These are phyloP conservation scores for Danionella dracula DNA, from an alignment of 2,797 vertebrate species.

Conservation along the genomic window DNA sequence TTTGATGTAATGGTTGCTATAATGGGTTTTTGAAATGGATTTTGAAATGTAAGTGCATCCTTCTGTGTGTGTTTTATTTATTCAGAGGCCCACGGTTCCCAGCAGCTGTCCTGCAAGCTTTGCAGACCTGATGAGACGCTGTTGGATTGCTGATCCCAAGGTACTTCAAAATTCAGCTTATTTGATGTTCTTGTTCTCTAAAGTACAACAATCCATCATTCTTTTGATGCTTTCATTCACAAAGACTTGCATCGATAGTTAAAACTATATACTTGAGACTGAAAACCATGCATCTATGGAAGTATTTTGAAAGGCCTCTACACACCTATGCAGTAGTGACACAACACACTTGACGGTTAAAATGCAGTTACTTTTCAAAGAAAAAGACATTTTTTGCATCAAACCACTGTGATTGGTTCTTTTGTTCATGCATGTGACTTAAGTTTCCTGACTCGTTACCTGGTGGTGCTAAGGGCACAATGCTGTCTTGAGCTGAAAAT, in stretches of 20 bases:
- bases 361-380: too few species aligned
- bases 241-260: background rate
- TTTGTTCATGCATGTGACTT: too few species aligned
- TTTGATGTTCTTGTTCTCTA: background rate
- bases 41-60: constrained; percentile 3
- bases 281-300: too few species aligned
- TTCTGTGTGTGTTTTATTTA: constrained; percentile 8
- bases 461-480: too few species aligned
- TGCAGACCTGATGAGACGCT: constrained; percentile 90
- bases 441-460: too few species aligned
- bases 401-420: too few species aligned
- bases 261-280: too few species aligned
- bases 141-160: constrained; percentile 94
- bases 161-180: constrained; percentile 54
- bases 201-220: background rate
- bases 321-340: too few species aligned
- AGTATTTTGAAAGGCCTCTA: too few species aligned
- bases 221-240: background rate
- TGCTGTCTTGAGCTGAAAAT: too few species aligned
- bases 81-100: constrained; percentile 92
- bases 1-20: constrained; percentile 14
- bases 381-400: too few species aligned
- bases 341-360: too few species aligned
- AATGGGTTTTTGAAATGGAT: constrained; percentile 23
- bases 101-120: constrained; percentile 94